Evolutionary conservation across 2,888 invertebrate species (phyloP).

Genomic region (Drosophila lutescens): DNA sequence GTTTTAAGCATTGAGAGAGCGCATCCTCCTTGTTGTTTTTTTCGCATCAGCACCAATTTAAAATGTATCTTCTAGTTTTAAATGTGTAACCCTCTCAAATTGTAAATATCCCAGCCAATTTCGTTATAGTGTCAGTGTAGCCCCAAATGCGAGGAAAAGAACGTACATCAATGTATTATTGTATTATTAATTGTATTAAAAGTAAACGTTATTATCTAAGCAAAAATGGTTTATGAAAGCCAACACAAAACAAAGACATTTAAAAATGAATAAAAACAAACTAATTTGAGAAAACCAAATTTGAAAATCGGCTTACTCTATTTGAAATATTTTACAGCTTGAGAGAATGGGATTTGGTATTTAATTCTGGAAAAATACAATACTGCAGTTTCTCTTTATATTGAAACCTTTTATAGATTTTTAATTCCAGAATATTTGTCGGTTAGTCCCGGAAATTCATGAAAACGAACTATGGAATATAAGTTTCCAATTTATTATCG

Average conservation of each 20-base stretch:
- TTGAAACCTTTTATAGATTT: no score
- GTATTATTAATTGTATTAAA: slow-evolving; percentile 76
- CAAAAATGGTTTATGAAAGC: slow-evolving; percentile 49
- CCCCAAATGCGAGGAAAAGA: slow-evolving; percentile 36
- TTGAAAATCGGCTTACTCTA: slow-evolving; percentile 12
- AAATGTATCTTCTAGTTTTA: slow-evolving; percentile 32
- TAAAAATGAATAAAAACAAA: slow-evolving; percentile 60
- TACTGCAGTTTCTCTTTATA: no score
- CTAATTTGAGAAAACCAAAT: slow-evolving; percentile 33
- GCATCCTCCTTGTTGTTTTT: slow-evolving; percentile 69
- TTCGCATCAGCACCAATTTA: slow-evolving; percentile 51
- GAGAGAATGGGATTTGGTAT: no score
- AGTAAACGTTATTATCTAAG: slow-evolving; percentile 47
- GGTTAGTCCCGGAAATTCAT: no score
- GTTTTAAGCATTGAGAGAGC: slow-evolving; percentile 59
- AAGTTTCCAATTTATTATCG: no score
- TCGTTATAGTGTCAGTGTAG: slow-evolving; percentile 61
- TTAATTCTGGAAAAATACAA: no score
- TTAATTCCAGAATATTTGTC: no score
- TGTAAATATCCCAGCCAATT: slow-evolving; percentile 62
- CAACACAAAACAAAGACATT: slow-evolving; percentile 52
- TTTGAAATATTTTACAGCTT: slow-evolving; percentile 4
- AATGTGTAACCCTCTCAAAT: slow-evolving; percentile 47
- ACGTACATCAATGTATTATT: slow-evolving; percentile 56
- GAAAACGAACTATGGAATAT: neutral